phyloP scores from a whole-genome alignment of 2,113 vertebrate genomes.

The Grus americana region DNA sequence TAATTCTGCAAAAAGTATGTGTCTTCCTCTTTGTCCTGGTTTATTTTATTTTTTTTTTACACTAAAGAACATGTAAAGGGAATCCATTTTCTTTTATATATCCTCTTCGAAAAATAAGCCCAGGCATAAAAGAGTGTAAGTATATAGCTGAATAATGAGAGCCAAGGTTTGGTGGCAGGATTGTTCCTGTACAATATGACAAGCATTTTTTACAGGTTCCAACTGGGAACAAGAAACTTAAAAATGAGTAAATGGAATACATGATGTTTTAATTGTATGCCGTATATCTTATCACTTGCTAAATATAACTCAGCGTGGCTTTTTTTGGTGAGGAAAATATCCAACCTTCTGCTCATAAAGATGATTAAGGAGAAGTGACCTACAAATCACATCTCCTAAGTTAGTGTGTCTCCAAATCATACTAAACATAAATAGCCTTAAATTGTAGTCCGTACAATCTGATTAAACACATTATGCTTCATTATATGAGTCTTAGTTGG shows the following conservation, averaged over 20 bases:
- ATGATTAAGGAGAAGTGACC: background rate
- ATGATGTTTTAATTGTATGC: background rate
- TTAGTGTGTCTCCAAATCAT: background rate
- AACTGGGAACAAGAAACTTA: background rate
- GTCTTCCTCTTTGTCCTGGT: background rate
- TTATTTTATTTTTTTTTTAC: background rate
- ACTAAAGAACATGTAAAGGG: background rate
- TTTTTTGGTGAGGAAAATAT: background rate
- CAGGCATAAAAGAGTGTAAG: background rate
- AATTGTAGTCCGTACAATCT: background rate
- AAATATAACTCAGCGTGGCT: background rate
- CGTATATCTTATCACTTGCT: background rate
- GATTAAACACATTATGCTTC: slow-evolving; percentile 18
- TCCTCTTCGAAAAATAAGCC: background rate
- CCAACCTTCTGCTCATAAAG: background rate
- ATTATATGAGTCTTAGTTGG: background rate
- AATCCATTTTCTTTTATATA: background rate
- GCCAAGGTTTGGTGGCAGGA: background rate
- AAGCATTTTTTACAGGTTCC: background rate
- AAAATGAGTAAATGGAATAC: background rate
- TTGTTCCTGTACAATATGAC: background rate
- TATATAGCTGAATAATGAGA: background rate
- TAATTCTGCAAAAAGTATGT: accelerated
- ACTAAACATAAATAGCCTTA: slow-evolving; percentile 11
- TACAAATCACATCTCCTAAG: background rate